Evolutionary conservation across 2,888 invertebrate genomes (phyloP).

Genomic region (Callyntrura sp.): DNA sequence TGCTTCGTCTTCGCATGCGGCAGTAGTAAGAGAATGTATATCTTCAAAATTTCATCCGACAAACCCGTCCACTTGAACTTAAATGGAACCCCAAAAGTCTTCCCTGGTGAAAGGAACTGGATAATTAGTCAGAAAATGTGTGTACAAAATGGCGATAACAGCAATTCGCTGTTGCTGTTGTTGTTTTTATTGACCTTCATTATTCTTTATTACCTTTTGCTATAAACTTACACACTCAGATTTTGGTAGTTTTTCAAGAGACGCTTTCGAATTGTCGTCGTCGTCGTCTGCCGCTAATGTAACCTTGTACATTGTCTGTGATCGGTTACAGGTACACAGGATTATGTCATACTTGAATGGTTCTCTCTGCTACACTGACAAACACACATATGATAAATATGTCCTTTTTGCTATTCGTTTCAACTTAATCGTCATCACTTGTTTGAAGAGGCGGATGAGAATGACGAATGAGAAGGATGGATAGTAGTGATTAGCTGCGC

Average conservation of each 20-base stretch:
- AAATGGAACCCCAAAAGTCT: slow-evolving; percentile 54
- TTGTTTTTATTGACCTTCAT: slow-evolving; percentile 46
- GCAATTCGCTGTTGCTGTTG: slow-evolving; percentile 34
- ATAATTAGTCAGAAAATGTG: slow-evolving; percentile 27
- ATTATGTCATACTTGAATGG: slow-evolving; percentile 50
- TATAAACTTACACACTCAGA: no score
- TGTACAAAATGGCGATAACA: not conserved
- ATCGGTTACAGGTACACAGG: not conserved
- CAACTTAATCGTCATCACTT: slow-evolving; percentile 3
- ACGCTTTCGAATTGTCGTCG: not conserved
- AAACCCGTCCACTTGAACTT: slow-evolving; percentile 28
- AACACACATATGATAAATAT: not conserved
- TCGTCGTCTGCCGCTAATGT: slow-evolving; percentile 8
- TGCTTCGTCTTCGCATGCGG: not conserved
- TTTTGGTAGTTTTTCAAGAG: slow-evolving; percentile 9
- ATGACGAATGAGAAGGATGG: slow-evolving; percentile 36
- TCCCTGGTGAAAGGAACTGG: slow-evolving; percentile 61
- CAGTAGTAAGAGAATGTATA: not conserved
- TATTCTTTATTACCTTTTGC: slow-evolving; percentile 29
- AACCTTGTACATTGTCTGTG: slow-evolving; percentile 22
- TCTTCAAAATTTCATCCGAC: slow-evolving; percentile 26
- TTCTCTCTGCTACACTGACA: not conserved
- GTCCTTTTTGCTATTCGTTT: slow-evolving; percentile 29
- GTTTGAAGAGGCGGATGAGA: slow-evolving; percentile 35
- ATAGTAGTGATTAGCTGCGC: slow-evolving; percentile 2